A percentile compares a stretch with the other conserved stretches of the same genome.
Conservation (phyloP, 1,140 invertebrate species). For the Trachelipus rathkii region DNA sequence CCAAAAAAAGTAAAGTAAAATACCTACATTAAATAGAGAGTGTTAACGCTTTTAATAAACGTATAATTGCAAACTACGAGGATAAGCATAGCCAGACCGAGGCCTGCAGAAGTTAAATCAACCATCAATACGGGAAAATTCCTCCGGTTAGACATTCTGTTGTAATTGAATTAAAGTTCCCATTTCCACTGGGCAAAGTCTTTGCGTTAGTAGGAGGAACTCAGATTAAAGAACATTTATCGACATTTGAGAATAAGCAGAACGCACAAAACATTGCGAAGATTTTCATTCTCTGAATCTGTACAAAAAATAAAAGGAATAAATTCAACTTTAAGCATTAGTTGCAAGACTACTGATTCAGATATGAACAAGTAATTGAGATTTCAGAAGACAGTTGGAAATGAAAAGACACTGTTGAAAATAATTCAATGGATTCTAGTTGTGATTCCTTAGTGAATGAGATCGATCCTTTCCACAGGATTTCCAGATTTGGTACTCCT, state of each 20-base stretch:
- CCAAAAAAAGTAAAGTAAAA: neutral
- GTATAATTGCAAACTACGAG: too few relatives aligned
- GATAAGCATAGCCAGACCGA: too few relatives aligned
- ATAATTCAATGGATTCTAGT: neutral
- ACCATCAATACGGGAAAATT: neutral
- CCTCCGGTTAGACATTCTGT: neutral
- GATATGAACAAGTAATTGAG: neutral
- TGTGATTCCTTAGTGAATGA: neutral
- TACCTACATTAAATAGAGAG: neutral
- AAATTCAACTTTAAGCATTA: neutral
- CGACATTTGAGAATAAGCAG: neutral
- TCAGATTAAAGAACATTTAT: neutral
- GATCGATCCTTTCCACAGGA: constrained; percentile 2
- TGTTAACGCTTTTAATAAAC: neutral
- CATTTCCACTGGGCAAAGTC: neutral
- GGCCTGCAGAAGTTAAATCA: too few relatives aligned
- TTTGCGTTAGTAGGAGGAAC: neutral
- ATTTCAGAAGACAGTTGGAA: neutral
- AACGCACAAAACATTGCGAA: neutral
- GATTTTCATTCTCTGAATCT: neutral
- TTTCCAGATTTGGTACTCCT: neutral
- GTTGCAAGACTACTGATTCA: neutral
- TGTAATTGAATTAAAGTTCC: neutral
- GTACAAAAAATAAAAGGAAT: neutral
- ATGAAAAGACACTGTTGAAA: neutral